Percentiles rank a stretch among this genome's conserved stretches.
phyloP scores from a whole-genome alignment of 2,888 invertebrate species.

The Phaonia tiefii region DNA sequence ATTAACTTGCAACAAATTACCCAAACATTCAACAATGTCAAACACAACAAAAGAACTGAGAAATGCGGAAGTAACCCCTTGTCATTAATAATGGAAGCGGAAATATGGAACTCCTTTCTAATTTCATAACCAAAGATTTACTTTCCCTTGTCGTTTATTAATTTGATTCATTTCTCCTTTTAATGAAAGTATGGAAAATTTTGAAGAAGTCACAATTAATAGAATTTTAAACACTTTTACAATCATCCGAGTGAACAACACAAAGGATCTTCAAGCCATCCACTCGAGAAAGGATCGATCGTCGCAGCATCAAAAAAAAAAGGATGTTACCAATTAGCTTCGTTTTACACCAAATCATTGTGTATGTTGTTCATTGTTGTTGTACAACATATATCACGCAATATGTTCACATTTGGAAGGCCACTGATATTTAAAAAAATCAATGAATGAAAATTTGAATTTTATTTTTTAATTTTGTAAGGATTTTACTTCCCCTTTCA shows the following conservation, averaged over 20 bases:
- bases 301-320: neutral
- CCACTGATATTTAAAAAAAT: constrained; percentile 5
- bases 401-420: constrained; percentile 54
- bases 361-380: constrained; percentile 10
- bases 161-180: too few relatives aligned
- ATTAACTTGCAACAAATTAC: too few relatives aligned
- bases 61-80: too few relatives aligned
- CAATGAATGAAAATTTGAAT: constrained; percentile 28
- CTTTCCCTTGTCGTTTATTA: too few relatives aligned
- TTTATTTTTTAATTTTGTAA: constrained; percentile 2
- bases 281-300: neutral
- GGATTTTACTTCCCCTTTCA: neutral
- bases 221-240: constrained; percentile 56
- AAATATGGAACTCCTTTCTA: too few relatives aligned
- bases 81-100: too few relatives aligned
- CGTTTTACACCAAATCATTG: constrained; percentile 60
- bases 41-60: too few relatives aligned
- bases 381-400: constrained; percentile 59
- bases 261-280: constrained; percentile 5
- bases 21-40: too few relatives aligned
- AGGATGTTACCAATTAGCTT: constrained; percentile 59
- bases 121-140: too few relatives aligned
- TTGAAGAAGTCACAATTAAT: too few relatives aligned
- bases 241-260: constrained; percentile 30
- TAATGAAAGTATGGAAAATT: too few relatives aligned